Evolutionary conservation across 2,888 invertebrate genomes (phyloP).

Genomic region (Caenorhabditis sulstoni): DNA sequence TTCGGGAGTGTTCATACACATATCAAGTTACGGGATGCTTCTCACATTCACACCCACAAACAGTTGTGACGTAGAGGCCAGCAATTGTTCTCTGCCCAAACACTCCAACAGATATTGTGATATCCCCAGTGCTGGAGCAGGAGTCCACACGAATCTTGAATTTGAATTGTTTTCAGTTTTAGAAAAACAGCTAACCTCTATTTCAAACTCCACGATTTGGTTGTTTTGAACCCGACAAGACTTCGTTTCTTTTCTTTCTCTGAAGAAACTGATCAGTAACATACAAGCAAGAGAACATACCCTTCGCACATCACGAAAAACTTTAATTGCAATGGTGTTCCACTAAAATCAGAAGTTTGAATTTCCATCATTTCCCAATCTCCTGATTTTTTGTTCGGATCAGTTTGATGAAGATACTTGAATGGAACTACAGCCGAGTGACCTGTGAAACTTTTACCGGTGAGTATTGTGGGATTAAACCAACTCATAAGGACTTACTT

Average conservation of each 20-base stretch:
- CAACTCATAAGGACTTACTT: conserved; percentile 57
- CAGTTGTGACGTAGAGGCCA: conserved; percentile 73
- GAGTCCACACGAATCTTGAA: conserved; percentile 66
- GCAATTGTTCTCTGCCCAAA: conserved; percentile 71
- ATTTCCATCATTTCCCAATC: conserved; percentile 69
- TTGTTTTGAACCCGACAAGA: conserved; percentile 66
- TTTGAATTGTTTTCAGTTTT: neutral
- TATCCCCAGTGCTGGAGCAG: conserved; percentile 72
- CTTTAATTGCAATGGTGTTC: conserved; percentile 69
- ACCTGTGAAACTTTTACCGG: conserved; percentile 56
- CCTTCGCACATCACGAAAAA: conserved; percentile 76
- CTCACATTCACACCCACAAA: conserved; percentile 80
- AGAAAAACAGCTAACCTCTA: conserved; percentile 25
- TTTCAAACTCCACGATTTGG: conserved; percentile 54
- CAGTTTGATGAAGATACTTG: conserved; percentile 73
- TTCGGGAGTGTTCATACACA: neutral
- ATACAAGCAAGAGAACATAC: conserved; percentile 49
- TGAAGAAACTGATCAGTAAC: conserved; percentile 38
- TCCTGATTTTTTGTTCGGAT: conserved; percentile 15
- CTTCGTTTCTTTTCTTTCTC: conserved; percentile 67
- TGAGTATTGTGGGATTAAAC: neutral
- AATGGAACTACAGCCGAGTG: conserved; percentile 73
- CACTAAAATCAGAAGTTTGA: conserved; percentile 73
- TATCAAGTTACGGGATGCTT: conserved; percentile 62
- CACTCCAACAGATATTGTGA: conserved; percentile 77